These are phyloP conservation scores for Syrmaticus mikado DNA, from an alignment of 2,113 vertebrate genomes.

Conservation along the genomic window DNA sequence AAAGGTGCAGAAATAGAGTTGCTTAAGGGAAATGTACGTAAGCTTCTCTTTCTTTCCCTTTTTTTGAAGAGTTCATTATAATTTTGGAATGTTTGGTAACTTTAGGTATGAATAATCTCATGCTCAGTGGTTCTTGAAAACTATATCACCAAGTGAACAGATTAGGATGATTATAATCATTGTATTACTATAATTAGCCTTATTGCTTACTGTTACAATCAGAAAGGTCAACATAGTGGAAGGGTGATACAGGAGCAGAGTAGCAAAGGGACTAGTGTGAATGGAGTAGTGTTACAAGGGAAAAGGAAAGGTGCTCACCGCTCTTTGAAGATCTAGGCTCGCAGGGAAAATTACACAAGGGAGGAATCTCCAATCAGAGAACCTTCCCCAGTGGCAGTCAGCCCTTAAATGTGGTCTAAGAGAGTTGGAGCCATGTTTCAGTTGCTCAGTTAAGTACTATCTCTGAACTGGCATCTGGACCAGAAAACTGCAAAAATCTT, in stretches of 20 bases:
- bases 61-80: background rate
- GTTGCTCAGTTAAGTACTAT: background rate
- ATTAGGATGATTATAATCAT: background rate
- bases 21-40: slow-evolving; percentile 85
- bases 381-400: too few relatives aligned
- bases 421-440: background rate
- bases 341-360: too few relatives aligned
- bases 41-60: background rate
- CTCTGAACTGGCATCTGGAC: background rate
- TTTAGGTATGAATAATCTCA: background rate
- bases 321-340: too few relatives aligned
- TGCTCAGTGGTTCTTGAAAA: background rate
- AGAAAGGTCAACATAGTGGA: too few relatives aligned
- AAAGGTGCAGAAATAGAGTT: slow-evolving; percentile 87
- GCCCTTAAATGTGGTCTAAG: too few relatives aligned
- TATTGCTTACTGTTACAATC: background rate
- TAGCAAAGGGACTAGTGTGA: too few relatives aligned
- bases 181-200: background rate
- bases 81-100: background rate
- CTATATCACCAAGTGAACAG: background rate
- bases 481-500: background rate
- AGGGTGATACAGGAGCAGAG: too few relatives aligned
- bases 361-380: too few relatives aligned
- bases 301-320: too few relatives aligned
- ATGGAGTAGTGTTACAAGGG: too few relatives aligned